phyloP scores from a whole-genome alignment of 1,140 invertebrate species.

The Diabrotica undecimpunctata region DNA sequence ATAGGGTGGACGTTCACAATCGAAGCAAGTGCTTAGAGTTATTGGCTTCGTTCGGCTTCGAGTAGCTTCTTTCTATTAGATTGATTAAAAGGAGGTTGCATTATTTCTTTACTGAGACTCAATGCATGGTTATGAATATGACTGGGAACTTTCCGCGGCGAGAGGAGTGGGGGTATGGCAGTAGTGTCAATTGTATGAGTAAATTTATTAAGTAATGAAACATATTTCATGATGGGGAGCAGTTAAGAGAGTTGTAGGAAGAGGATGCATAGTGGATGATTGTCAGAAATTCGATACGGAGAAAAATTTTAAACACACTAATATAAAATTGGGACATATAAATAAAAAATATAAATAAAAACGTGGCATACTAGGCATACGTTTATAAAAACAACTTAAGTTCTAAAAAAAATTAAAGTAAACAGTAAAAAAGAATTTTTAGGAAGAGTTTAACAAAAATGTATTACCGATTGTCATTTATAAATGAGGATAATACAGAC shows the following conservation, averaged over 20 bases:
- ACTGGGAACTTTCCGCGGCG: conserved; percentile 9
- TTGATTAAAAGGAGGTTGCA: conserved; percentile 33
- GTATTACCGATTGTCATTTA: too few relatives aligned
- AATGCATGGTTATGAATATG: conserved; percentile 18
- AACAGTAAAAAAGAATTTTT: too few relatives aligned
- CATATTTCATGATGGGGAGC: conserved; percentile 9
- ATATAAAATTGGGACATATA: too few relatives aligned
- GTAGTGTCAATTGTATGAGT: conserved; percentile 14
- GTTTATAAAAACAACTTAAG: too few relatives aligned
- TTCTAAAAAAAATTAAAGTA: too few relatives aligned
- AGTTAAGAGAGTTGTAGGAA: background rate
- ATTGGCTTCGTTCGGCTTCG: conserved; percentile 30
- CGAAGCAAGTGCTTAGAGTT: conserved; percentile 24
- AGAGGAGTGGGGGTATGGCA: background rate
- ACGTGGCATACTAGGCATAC: too few relatives aligned
- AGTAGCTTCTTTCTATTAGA: conserved; percentile 32
- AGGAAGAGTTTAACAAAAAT: too few relatives aligned
- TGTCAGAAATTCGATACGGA: too few relatives aligned
- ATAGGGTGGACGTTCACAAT: conserved; percentile 20
- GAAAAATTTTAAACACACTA: too few relatives aligned
- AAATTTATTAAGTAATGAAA: conserved; percentile 20
- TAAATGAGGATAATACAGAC: too few relatives aligned
- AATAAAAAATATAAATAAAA: too few relatives aligned
- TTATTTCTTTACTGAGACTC: conserved; percentile 4
- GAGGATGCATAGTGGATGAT: too few relatives aligned